A percentile compares a stretch with the other conserved stretches of the same genome.
Evolutionary conservation across 1,140 invertebrate species (phyloP).

Genomic region (Heterodera schachtii): DNA sequence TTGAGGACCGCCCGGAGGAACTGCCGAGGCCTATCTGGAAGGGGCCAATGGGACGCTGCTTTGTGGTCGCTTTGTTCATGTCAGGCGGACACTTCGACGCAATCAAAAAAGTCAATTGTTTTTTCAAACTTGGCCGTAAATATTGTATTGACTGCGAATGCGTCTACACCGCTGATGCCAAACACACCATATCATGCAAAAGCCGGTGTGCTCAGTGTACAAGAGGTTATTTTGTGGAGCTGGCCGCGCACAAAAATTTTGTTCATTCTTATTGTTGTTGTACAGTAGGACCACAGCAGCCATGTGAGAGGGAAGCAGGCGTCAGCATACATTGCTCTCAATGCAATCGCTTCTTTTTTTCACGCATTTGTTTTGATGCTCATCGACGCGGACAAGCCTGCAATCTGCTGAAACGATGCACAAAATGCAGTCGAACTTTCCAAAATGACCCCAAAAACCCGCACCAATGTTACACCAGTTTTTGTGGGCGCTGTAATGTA

Average conservation of each 20-base stretch:
- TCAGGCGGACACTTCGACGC: neutral
- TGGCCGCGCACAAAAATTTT: neutral
- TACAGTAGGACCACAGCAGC: neutral
- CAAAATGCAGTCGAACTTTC: neutral
- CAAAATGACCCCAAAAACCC: neutral
- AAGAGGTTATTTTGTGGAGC: neutral
- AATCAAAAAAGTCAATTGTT: neutral
- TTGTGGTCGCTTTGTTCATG: neutral
- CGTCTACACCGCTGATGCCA: too few relatives aligned
- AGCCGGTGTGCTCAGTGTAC: neutral
- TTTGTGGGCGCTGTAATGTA: neutral
- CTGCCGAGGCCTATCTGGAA: neutral
- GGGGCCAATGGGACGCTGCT: neutral
- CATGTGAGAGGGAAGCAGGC: neutral
- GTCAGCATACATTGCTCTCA: neutral
- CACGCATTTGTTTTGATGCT: neutral
- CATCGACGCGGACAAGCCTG: neutral
- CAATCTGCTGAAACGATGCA: neutral
- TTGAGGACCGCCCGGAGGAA: neutral
- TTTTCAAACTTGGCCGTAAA: neutral
- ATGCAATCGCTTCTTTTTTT: conserved; percentile 6
- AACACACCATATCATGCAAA: too few relatives aligned
- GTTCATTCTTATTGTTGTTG: neutral
- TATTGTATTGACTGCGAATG: too few relatives aligned
- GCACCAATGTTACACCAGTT: neutral